Evolutionary conservation across 64 coral and sea anemone species (phyloP).

Genomic region (Cladopsammia gracilis): DNA sequence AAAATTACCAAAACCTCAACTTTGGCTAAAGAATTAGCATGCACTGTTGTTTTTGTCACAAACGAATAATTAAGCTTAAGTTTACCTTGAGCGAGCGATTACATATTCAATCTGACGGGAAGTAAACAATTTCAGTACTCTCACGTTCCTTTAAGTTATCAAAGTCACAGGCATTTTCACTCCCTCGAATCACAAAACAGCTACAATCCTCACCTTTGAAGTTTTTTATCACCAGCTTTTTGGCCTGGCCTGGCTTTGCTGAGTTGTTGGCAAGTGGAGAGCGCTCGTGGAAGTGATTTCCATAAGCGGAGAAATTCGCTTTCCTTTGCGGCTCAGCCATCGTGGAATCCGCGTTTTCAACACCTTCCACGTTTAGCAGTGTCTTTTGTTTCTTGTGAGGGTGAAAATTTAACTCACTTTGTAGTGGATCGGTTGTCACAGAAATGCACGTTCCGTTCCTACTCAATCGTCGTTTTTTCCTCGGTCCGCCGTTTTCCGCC

Average conservation of each 20-base stretch:
- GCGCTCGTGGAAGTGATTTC: conserved; percentile 97
- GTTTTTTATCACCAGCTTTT: conserved; percentile 99
- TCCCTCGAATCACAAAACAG: background rate
- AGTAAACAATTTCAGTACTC: conserved; percentile 14
- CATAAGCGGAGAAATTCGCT: conserved; percentile 92
- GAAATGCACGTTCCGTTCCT: conserved; percentile 85
- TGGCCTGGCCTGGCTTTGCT: conserved; percentile 87
- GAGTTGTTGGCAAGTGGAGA: conserved; percentile 91
- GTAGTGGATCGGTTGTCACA: conserved; percentile 68
- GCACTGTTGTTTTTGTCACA: too few relatives aligned
- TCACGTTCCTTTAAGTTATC: background rate
- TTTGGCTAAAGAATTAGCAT: too few relatives aligned
- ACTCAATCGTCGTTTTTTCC: conserved; percentile 89
- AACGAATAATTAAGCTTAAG: background rate
- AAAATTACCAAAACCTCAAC: too few relatives aligned
- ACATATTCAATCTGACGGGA: background rate
- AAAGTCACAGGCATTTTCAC: background rate
- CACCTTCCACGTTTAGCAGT: conserved; percentile 47
- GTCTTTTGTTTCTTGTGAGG: conserved; percentile 84
- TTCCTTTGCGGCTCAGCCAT: conserved; percentile 96
- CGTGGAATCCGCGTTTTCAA: conserved; percentile 67
- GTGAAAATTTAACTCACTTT: conserved; percentile 89
- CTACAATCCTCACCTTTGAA: conserved; percentile 83
- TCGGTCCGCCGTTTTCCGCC: conserved; percentile 84
- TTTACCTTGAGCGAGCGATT: background rate